These are phyloP conservation scores for Phymatocera aterrima DNA, from an alignment of 2,888 invertebrate genomes.

Conservation along the genomic window DNA sequence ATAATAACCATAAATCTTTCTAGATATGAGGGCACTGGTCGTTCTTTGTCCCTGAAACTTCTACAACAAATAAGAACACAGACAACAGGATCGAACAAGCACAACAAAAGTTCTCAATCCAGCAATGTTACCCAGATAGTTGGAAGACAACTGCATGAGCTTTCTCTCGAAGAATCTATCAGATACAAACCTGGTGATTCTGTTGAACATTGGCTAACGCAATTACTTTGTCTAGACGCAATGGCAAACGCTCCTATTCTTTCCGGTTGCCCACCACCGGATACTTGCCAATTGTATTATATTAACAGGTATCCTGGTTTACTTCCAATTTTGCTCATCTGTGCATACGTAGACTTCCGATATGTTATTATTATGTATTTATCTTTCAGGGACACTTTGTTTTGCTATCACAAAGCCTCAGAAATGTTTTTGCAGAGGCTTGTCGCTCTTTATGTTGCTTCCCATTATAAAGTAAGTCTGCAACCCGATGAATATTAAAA, in stretches of 20 bases:
- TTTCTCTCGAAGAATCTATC: slow-evolving; percentile 95
- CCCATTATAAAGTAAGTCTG: slow-evolving; percentile 92
- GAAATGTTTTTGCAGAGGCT: slow-evolving; percentile 94
- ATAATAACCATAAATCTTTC: slow-evolving; percentile 23
- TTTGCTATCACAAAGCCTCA: slow-evolving; percentile 96
- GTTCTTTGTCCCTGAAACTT: slow-evolving; percentile 95
- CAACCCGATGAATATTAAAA: no score
- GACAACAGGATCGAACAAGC: slow-evolving; percentile 76
- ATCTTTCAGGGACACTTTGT: slow-evolving; percentile 89
- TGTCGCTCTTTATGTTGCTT: slow-evolving; percentile 96
- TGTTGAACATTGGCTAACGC: slow-evolving; percentile 94
- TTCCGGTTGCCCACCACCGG: slow-evolving; percentile 93
- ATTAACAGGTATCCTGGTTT: slow-evolving; percentile 78
- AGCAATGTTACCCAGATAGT: slow-evolving; percentile 73
- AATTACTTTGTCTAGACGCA: slow-evolving; percentile 93
- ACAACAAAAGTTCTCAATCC: slow-evolving; percentile 74
- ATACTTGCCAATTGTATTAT: slow-evolving; percentile 91
- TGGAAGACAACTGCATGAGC: slow-evolving; percentile 76
- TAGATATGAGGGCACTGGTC: slow-evolving; percentile 96
- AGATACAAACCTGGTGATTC: slow-evolving; percentile 92
- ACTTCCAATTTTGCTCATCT: neutral
- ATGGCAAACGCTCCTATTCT: slow-evolving; percentile 81
- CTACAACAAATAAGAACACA: slow-evolving; percentile 89
- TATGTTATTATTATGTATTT: neutral
- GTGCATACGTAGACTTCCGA: neutral